Conservation (phyloP, 2,888 invertebrate genomes). For the Meiosimyza decipiens region DNA sequence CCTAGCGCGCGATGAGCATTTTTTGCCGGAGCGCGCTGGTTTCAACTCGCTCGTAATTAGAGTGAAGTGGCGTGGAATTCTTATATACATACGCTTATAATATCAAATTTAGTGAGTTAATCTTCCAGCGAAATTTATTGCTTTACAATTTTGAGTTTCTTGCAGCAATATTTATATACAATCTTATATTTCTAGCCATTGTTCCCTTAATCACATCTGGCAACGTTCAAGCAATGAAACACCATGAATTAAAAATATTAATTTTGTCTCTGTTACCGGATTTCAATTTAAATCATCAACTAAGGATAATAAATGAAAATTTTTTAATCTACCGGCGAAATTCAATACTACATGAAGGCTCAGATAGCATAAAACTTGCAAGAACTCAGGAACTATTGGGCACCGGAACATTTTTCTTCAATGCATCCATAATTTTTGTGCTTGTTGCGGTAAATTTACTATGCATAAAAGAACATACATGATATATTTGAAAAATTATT, state of each 20-base stretch:
- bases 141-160: not conserved
- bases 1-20: no score
- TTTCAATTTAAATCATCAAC: conserved; percentile 63
- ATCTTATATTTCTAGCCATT: conserved; percentile 51
- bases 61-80: no score
- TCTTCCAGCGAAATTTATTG: not conserved
- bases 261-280: conserved; percentile 62
- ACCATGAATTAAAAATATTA: conserved; percentile 52
- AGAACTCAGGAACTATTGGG: conserved; percentile 26
- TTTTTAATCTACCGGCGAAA: conserved; percentile 54
- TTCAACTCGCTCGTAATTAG: no score
- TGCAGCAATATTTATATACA: not conserved
- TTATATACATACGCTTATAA: no score
- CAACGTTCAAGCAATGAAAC: conserved; percentile 55
- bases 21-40: no score
- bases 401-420: conserved; percentile 49
- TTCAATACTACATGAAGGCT: conserved; percentile 33
- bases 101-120: not conserved
- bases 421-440: conserved; percentile 45
- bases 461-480: not conserved
- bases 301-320: conserved; percentile 62
- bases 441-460: conserved; percentile 39
- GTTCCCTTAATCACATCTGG: conserved; percentile 60
- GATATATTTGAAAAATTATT: not conserved
- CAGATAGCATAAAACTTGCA: not conserved